Evolutionary conservation across 2,113 vertebrate genomes (phyloP).

Genomic region (Xiphophorus couchianus): DNA sequence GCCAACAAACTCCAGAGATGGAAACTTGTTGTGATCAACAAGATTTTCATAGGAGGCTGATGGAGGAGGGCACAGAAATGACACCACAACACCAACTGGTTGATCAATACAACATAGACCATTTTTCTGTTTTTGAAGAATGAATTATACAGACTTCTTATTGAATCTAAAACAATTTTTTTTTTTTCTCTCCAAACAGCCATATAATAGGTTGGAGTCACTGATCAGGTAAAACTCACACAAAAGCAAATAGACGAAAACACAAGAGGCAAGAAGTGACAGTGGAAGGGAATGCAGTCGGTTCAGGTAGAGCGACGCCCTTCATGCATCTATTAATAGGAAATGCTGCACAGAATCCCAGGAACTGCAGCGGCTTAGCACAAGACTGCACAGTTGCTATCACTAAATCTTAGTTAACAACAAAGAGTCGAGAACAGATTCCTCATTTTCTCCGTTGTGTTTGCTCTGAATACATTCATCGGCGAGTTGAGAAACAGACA

Average conservation of each 20-base stretch:
- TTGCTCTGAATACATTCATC: conserved; percentile 63
- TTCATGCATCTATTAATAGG: conserved; percentile 59
- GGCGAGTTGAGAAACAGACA: conserved; percentile 53
- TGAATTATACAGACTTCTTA: neutral
- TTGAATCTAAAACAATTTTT: neutral
- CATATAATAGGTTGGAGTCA: no score
- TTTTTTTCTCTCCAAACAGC: no score
- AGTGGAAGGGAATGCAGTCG: conserved; percentile 61
- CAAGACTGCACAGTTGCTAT: conserved; percentile 33
- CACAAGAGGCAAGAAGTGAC: neutral
- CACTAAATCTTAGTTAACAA: conserved; percentile 60
- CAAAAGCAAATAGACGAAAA: neutral
- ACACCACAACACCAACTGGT: no score
- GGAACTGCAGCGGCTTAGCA: conserved; percentile 17
- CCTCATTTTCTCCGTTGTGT: conserved; percentile 35
- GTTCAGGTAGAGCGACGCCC: conserved; percentile 55
- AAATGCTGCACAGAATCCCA: conserved; percentile 11
- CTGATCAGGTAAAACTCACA: neutral
- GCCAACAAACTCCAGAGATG: neutral
- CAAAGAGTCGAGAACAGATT: conserved; percentile 25
- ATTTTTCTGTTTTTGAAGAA: neutral
- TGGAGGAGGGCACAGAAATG: neutral
- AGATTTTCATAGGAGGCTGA: neutral
- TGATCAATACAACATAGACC: neutral
- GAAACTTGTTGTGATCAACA: neutral